Conservation (phyloP, 2,113 vertebrate species). For the Dissostichus mawsoni region DNA sequence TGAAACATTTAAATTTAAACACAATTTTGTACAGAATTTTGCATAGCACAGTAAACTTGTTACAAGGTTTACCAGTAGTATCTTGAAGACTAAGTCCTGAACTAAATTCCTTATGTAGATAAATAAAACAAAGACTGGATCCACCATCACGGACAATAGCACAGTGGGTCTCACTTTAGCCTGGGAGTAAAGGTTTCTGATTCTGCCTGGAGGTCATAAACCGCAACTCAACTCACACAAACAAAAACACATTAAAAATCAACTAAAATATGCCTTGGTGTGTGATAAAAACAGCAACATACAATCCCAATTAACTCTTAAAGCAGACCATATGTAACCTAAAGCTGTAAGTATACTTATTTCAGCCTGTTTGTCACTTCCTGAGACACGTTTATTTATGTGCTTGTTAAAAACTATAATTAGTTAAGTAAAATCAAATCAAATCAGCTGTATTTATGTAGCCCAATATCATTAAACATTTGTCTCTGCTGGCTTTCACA, state of each 20-base stretch:
- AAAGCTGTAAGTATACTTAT: not conserved
- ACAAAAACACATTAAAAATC: not conserved
- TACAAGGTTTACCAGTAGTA: not conserved
- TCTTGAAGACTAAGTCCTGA: not conserved
- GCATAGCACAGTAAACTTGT: not conserved
- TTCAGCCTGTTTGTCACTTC: not conserved
- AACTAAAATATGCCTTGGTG: not conserved
- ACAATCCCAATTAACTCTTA: not conserved
- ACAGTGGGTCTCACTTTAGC: not conserved
- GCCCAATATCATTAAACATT: no score
- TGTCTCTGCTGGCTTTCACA: no score
- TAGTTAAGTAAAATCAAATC: no score
- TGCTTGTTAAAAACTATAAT: no score
- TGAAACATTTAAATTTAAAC: not conserved
- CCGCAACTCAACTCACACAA: not conserved
- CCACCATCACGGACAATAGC: not conserved
- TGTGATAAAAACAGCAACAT: not conserved
- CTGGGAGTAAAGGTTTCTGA: not conserved
- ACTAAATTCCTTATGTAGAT: not conserved
- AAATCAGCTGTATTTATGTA: no score
- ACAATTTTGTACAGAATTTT: not conserved
- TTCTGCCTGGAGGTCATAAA: not conserved
- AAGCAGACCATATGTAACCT: not conserved
- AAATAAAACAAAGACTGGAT: slow-evolving; percentile 14
- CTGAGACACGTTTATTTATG: not conserved